These are phyloP conservation scores for Arge pagana DNA, from an alignment of 2,888 invertebrate genomes.

Conservation along the genomic window DNA sequence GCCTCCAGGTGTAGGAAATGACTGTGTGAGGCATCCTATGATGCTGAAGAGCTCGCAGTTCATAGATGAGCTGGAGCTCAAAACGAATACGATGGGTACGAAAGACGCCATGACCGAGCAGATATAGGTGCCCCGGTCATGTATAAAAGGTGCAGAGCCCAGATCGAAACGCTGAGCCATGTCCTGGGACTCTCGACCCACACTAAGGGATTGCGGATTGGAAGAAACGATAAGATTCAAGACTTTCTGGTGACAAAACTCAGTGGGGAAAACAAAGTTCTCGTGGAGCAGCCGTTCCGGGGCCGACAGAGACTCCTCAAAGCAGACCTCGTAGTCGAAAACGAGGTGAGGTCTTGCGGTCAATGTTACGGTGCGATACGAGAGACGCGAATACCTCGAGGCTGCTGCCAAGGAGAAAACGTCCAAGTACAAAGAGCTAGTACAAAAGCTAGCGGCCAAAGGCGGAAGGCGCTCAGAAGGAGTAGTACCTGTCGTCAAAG, in stretches of 20 bases:
- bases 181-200: constrained; percentile 36
- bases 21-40: constrained; percentile 4
- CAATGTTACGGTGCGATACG: no score
- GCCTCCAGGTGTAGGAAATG: constrained; percentile 13
- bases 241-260: constrained; percentile 6
- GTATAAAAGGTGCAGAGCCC: constrained; percentile 39
- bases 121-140: not conserved
- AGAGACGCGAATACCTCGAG: no score
- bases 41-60: constrained; percentile 16
- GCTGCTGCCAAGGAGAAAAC: no score
- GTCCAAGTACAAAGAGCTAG: no score
- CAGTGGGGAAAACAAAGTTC: no score
- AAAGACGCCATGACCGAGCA: constrained; percentile 8
- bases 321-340: no score
- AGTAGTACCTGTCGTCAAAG: no score
- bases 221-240: constrained; percentile 24
- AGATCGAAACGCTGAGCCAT: constrained; percentile 45
- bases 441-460: no score
- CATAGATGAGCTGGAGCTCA: constrained; percentile 20
- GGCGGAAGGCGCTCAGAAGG: no score
- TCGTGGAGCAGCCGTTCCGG: no score
- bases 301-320: no score
- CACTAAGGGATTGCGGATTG: constrained; percentile 24
- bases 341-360: no score
- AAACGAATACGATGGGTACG: constrained; percentile 28